phyloP scores from a whole-genome alignment of 1,140 invertebrate species.

The Meloidogyne exigua region DNA sequence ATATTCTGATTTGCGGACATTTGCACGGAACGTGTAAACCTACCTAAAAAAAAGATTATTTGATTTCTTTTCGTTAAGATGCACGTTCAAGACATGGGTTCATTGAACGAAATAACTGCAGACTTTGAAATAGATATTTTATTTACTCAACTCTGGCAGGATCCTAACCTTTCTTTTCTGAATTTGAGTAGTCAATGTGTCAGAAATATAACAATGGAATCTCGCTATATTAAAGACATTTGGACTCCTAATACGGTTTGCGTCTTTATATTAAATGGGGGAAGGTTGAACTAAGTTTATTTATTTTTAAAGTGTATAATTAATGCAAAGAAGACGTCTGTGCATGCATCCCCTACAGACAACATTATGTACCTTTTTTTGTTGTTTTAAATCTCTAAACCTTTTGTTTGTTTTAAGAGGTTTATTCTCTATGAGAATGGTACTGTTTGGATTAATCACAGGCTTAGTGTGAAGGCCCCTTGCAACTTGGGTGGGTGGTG shows the following conservation, averaged over 20 bases:
- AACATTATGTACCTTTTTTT: constrained; percentile 62
- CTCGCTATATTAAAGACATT: constrained; percentile 50
- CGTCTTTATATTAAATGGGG: constrained; percentile 2
- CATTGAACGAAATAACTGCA: constrained; percentile 59
- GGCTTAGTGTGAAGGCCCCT: constrained; percentile 59
- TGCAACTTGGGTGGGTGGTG: constrained; percentile 49
- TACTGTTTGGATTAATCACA: constrained; percentile 62
- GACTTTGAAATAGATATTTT: constrained; percentile 63
- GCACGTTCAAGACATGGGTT: constrained; percentile 55
- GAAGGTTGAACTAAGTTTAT: not conserved
- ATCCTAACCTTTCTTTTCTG: constrained; percentile 51
- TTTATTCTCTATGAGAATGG: constrained; percentile 51
- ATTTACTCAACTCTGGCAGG: constrained; percentile 63
- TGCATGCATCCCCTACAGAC: constrained; percentile 61
- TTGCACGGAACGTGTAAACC: too few relatives aligned
- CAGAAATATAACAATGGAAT: constrained; percentile 62
- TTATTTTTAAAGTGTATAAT: constrained; percentile 50
- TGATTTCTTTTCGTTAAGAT: not conserved
- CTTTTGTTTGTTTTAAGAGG: too few relatives aligned
- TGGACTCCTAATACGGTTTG: constrained; percentile 59
- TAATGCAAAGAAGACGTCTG: constrained; percentile 55
- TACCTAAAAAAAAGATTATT: constrained; percentile 51
- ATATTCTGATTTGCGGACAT: too few relatives aligned
- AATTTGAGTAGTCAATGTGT: constrained; percentile 59
- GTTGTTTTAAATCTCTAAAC: too few relatives aligned